Evolutionary conservation across 2,888 invertebrate species (phyloP).

Genomic region (Lutraria lutraria): DNA sequence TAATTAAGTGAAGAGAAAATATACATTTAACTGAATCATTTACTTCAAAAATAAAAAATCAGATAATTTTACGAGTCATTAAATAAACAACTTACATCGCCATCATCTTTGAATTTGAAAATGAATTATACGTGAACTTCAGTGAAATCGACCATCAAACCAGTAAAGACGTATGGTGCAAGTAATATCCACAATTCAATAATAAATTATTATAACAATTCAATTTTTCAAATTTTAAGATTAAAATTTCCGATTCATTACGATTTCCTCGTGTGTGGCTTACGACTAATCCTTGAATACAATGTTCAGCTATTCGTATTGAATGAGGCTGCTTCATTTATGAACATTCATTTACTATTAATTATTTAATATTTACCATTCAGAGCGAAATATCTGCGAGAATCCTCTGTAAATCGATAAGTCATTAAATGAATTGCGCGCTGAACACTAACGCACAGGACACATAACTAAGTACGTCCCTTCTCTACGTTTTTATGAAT

Average conservation of each 20-base stretch:
- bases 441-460: too few species aligned
- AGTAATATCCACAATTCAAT: background rate
- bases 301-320: background rate
- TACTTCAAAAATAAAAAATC: too few species aligned
- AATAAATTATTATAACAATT: too few species aligned
- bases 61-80: too few species aligned
- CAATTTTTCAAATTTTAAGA: too few species aligned
- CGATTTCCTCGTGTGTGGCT: background rate
- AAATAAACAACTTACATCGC: background rate
- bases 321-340: background rate
- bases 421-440: background rate
- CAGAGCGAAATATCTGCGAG: background rate
- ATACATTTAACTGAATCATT: too few species aligned
- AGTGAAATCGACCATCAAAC: background rate
- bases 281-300: background rate
- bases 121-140: background rate
- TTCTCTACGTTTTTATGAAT: background rate
- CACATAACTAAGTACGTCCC: background rate
- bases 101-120: background rate
- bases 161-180: background rate
- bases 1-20: too few species aligned
- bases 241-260: background rate
- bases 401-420: background rate
- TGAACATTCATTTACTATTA: background rate
- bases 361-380: background rate